phyloP scores from a whole-genome alignment of 2,888 invertebrate species.

The Xestoiulus laeticollis region DNA sequence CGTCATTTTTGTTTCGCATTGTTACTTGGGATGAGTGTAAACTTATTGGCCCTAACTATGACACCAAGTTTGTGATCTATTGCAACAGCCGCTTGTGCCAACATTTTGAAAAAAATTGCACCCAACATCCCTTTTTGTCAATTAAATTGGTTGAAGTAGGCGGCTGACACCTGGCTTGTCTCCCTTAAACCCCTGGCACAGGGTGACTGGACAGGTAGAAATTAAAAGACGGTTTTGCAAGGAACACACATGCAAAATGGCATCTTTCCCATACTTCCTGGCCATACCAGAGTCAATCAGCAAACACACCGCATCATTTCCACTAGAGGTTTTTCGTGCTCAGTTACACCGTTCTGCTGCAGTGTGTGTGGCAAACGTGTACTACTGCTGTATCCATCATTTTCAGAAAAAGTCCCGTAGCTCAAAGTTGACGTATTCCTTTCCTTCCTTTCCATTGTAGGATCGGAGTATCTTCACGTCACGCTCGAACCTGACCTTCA shows the following conservation, averaged over 20 bases:
- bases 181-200: neutral
- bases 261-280: constrained; percentile 16
- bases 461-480: neutral
- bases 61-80: too few relatives aligned
- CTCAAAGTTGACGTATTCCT: neutral
- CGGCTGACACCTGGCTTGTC: neutral
- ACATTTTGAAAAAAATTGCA: too few relatives aligned
- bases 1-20: too few relatives aligned
- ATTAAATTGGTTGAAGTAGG: too few relatives aligned
- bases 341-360: constrained; percentile 33
- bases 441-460: neutral
- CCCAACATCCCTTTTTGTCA: too few relatives aligned
- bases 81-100: too few relatives aligned
- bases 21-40: too few relatives aligned
- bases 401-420: neutral
- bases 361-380: neutral
- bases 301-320: neutral
- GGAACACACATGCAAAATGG: neutral
- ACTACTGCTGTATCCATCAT: neutral
- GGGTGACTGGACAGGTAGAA: neutral
- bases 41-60: too few relatives aligned
- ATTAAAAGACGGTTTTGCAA: neutral
- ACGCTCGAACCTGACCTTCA: neutral
- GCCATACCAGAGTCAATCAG: neutral
- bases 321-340: constrained; percentile 3